Evolutionary conservation across 37 sponge, comb jelly and placozoan genomes (phyloP), one percentile per base, ranked within the genome.

Genomic region (Oscarella lobularis): DNA sequence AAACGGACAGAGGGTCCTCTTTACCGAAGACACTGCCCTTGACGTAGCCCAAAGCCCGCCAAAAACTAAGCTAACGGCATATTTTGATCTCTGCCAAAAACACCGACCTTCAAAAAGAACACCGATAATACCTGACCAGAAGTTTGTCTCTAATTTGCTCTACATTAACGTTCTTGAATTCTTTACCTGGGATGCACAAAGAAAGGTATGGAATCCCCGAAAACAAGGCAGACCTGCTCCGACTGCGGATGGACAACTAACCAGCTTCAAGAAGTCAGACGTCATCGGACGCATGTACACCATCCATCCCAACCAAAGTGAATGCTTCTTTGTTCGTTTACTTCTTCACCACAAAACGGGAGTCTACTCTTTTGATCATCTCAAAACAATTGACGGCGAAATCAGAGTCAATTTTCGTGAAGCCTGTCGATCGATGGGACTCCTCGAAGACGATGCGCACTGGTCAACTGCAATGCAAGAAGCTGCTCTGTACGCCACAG

Each of bases 361-460:
- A 33, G 36, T 78, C 36, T 66, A 66, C 29, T 74, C 79, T 34
- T 78, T 78, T 14, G 38, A 78, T 3, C 37, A 78, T 73, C 33
- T 78, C 39, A 68, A 71, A 71, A 78, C 79, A 69, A 71, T 78
- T 14, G 30, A 74, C 71, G 83, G 83, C 37, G 55, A 79, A 20
- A 27, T 79, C 69, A 76, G 67, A 31, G 32, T 32, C 37, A 80
- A 78, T 3, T 87, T 39, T 66, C 38, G 72, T 66, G 83, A 83
- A 14, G 83, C 80, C 31, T 87, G 87, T 74, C 39, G 34, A 29
- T 20, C 14, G 35, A 33, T 37, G 9, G 87, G 80, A 36, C 76
- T 87, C 40, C 73, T 87, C 20, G 80, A 87, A 27, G 66, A 87
- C 39, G 83, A 87, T 40, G 35, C 39, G 5, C 80, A 87, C 9